These are phyloP conservation scores for Drosophila macrospina DNA, from an alignment of 2,888 invertebrate species.

Conservation along the genomic window DNA sequence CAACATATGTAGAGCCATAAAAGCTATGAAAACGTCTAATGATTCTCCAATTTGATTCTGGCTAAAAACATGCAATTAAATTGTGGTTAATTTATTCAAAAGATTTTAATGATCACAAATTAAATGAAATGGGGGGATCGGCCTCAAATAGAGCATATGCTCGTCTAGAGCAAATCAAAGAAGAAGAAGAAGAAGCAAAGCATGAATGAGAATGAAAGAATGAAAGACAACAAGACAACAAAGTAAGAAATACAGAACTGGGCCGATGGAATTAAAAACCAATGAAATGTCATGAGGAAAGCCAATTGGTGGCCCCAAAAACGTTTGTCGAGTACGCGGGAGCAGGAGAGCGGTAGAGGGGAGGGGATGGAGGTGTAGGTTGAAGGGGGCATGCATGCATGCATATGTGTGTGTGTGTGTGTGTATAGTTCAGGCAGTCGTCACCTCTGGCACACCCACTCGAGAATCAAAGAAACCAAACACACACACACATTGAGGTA, in stretches of 20 bases:
- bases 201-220: no score
- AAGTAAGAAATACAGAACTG: conserved; percentile 38
- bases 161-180: conserved; percentile 6
- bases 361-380: not conserved
- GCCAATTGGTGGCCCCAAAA: conserved; percentile 54
- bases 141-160: conserved; percentile 8
- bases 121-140: conserved; percentile 9
- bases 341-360: not conserved
- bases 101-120: conserved; percentile 33
- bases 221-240: not conserved
- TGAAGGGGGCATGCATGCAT: not conserved
- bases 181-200: not conserved
- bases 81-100: conserved; percentile 19
- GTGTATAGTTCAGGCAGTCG: conserved; percentile 43
- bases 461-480: conserved; percentile 49
- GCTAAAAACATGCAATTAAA: conserved; percentile 26
- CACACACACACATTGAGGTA: conserved; percentile 10
- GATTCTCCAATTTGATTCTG: conserved; percentile 2
- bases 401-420: no score
- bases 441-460: conserved; percentile 62
- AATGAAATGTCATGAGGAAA: conserved; percentile 60
- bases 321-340: not conserved
- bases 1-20: conserved; percentile 11
- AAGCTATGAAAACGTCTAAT: conserved; percentile 27
- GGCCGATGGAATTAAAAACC: conserved; percentile 65